These are phyloP conservation scores for Spheniscus humboldti DNA, from an alignment of 2,797 vertebrate species.

Conservation along the genomic window DNA sequence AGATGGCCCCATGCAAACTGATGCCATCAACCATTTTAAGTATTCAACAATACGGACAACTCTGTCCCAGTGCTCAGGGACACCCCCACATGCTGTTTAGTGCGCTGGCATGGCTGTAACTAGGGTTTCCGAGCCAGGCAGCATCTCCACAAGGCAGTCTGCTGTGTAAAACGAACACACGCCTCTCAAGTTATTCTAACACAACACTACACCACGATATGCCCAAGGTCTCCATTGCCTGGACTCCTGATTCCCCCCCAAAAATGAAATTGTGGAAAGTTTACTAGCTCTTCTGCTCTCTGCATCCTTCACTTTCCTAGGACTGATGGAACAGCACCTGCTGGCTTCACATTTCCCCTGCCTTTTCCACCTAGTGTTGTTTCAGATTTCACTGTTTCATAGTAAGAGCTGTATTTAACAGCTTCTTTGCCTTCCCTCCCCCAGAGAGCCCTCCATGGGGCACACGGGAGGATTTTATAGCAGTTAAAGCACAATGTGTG, in stretches of 20 bases:
- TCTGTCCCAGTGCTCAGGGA: background rate
- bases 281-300: background rate
- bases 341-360: background rate
- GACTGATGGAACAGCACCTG: background rate
- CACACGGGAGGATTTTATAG: background rate
- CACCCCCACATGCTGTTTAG: accelerated
- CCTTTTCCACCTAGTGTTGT: background rate
- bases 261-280: background rate
- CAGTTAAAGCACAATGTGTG: background rate
- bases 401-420: background rate
- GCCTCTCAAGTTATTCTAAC: background rate
- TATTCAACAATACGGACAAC: background rate
- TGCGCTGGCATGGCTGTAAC: background rate
- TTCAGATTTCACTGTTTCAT: background rate
- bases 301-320: background rate
- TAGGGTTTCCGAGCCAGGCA: background rate
- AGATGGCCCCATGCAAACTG: background rate
- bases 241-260: background rate
- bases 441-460: background rate
- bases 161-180: background rate
- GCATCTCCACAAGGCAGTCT: background rate
- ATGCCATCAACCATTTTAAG: background rate
- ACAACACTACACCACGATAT: background rate
- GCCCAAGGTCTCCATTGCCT: background rate
- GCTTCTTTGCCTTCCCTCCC: background rate